A percentile compares a stretch with the other conserved stretches of the same genome.
Evolutionary conservation across 2,113 vertebrate genomes (phyloP).

Genomic region (Morone chrysops): DNA sequence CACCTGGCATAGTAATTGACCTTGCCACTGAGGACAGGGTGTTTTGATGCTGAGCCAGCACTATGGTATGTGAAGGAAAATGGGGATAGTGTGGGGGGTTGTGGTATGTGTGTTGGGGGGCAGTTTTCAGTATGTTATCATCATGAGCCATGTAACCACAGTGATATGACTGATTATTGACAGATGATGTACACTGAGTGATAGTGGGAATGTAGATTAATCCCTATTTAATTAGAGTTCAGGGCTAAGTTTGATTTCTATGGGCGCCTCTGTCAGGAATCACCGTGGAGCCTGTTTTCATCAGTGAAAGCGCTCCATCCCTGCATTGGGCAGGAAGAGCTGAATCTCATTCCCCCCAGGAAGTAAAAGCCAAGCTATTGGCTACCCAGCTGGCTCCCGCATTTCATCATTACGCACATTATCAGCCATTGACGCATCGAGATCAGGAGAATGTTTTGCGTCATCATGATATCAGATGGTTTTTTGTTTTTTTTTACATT

Average conservation of each 20-base stretch:
- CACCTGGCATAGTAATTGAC: slow-evolving; percentile 64
- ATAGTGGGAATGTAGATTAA: neutral
- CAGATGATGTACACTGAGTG: neutral
- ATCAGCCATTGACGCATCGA: slow-evolving; percentile 74
- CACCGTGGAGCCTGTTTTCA: slow-evolving; percentile 11
- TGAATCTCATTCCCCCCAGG: slow-evolving; percentile 16
- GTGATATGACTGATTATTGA: slow-evolving; percentile 4
- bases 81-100: neutral
- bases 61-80: slow-evolving; percentile 45
- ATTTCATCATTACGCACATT: slow-evolving; percentile 74
- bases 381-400: slow-evolving; percentile 47
- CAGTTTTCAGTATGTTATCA: slow-evolving; percentile 31
- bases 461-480: slow-evolving; percentile 59
- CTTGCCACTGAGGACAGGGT: slow-evolving; percentile 70
- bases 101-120: neutral
- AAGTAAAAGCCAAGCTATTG: slow-evolving; percentile 20
- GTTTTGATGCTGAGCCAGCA: slow-evolving; percentile 75
- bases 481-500: neutral
- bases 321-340: slow-evolving; percentile 5
- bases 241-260: neutral
- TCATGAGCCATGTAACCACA: neutral
- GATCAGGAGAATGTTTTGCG: slow-evolving; percentile 63
- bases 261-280: slow-evolving; percentile 9
- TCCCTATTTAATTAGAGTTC: neutral
- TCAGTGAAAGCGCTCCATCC: slow-evolving; percentile 15